These are phyloP conservation scores for Perizoma flavofasciatum DNA, from an alignment of 2,888 invertebrate genomes.

Conservation along the genomic window DNA sequence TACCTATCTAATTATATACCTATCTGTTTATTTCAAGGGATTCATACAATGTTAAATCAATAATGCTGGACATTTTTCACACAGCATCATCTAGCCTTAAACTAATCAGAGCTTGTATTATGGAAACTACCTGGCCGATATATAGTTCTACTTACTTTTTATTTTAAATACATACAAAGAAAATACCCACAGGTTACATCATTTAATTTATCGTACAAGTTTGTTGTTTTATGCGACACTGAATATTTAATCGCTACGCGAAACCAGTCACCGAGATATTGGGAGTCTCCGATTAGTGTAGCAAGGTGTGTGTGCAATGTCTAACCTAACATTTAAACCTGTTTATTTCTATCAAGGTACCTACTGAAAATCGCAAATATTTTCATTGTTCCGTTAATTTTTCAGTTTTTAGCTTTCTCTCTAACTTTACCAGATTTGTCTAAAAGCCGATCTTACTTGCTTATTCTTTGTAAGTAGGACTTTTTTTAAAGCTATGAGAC, in stretches of 20 bases:
- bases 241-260: no score
- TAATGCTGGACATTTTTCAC: no score
- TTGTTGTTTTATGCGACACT: not conserved
- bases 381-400: not conserved
- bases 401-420: not conserved
- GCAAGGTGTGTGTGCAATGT: no score
- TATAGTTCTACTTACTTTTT: no score
- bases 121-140: no score
- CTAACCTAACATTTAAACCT: slow-evolving; percentile 3
- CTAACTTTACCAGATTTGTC: no score
- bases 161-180: not conserved
- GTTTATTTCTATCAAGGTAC: not conserved
- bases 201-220: not conserved
- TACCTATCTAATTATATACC: not conserved
- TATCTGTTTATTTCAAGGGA: not conserved
- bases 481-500: no score
- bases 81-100: no score
- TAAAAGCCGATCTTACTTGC: no score
- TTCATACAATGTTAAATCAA: no score
- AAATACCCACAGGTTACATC: not conserved
- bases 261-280: slow-evolving; percentile 13
- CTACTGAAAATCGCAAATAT: not conserved
- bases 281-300: slow-evolving; percentile 10
- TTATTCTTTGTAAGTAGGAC: no score
- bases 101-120: no score